These are phyloP conservation scores for Myoxocephalus aenaeus DNA, from an alignment of 2,797 vertebrate genomes.

Conservation along the genomic window DNA sequence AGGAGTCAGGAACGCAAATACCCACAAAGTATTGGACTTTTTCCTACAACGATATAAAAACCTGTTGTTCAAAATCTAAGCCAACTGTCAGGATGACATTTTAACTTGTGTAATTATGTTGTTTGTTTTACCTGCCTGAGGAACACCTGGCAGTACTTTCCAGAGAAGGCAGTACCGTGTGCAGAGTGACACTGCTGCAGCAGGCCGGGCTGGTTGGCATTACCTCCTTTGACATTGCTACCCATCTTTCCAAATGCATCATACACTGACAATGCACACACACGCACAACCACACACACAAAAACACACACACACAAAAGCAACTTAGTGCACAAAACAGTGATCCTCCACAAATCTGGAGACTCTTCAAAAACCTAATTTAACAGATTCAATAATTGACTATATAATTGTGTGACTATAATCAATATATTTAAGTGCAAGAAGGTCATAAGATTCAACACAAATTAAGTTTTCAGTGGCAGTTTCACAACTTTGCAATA, in stretches of 20 bases:
- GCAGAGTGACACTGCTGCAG: slow-evolving; percentile 84
- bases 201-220: slow-evolving; percentile 85
- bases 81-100: background rate
- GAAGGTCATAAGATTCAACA: too few species aligned
- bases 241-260: slow-evolving; percentile 88
- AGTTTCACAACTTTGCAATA: background rate
- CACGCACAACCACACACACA: background rate
- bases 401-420: too few species aligned
- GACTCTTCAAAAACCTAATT: too few species aligned
- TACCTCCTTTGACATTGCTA: slow-evolving; percentile 85
- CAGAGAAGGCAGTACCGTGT: slow-evolving; percentile 77
- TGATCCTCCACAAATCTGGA: background rate
- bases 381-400: too few species aligned
- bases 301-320: background rate
- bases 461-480: background rate
- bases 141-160: slow-evolving; percentile 88
- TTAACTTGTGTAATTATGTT: background rate
- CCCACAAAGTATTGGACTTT: slow-evolving; percentile 81
- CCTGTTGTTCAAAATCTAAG: background rate
- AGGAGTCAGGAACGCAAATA: slow-evolving; percentile 85
- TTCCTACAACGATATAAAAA: slow-evolving; percentile 63
- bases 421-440: too few species aligned
- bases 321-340: background rate
- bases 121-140: slow-evolving; percentile 82
- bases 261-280: slow-evolving; percentile 82